Evolutionary conservation across 2,797 vertebrate species (phyloP).

Genomic region (Pangasius macronema): DNA sequence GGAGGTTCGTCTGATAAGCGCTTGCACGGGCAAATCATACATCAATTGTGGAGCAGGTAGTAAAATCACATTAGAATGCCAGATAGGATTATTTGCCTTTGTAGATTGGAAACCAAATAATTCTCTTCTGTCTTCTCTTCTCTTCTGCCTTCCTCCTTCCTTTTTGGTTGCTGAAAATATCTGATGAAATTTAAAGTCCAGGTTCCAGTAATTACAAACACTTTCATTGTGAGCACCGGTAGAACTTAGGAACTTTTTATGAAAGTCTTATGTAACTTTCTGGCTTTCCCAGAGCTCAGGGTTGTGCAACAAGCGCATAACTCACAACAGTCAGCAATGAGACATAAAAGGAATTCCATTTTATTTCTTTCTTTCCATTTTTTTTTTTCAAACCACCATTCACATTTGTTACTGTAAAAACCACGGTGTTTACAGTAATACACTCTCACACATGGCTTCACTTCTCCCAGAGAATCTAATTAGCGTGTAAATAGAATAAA

Average conservation of each 20-base stretch:
- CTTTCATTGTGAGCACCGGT: slow-evolving; percentile 21
- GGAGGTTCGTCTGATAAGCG: slow-evolving; percentile 64
- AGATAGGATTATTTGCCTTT: slow-evolving; percentile 64
- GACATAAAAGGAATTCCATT: slow-evolving; percentile 11
- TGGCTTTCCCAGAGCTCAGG: slow-evolving; percentile 44
- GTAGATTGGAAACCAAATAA: slow-evolving; percentile 59
- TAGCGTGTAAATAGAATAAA: slow-evolving; percentile 13
- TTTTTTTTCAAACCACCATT: slow-evolving; percentile 22
- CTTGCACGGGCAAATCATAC: slow-evolving; percentile 55
- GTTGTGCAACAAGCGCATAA: slow-evolving; percentile 53
- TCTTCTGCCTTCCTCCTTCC: slow-evolving; percentile 33
- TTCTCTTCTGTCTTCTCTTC: slow-evolving; percentile 32
- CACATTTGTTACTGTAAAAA: slow-evolving; percentile 18
- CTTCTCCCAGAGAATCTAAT: not conserved
- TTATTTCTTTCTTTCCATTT: no score
- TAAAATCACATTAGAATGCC: slow-evolving; percentile 62
- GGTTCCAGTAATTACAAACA: slow-evolving; percentile 53
- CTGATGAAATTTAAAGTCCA: slow-evolving; percentile 55
- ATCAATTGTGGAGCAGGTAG: slow-evolving; percentile 61
- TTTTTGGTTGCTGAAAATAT: slow-evolving; percentile 52
- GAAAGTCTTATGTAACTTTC: slow-evolving; percentile 43
- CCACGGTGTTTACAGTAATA: slow-evolving; percentile 12
- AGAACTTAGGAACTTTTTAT: slow-evolving; percentile 37
- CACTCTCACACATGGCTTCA: slow-evolving; percentile 11
- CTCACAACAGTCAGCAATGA: slow-evolving; percentile 17